These are phyloP conservation scores for Antechinus flavipes DNA, from an alignment of 2,113 vertebrate genomes.

Conservation along the genomic window DNA sequence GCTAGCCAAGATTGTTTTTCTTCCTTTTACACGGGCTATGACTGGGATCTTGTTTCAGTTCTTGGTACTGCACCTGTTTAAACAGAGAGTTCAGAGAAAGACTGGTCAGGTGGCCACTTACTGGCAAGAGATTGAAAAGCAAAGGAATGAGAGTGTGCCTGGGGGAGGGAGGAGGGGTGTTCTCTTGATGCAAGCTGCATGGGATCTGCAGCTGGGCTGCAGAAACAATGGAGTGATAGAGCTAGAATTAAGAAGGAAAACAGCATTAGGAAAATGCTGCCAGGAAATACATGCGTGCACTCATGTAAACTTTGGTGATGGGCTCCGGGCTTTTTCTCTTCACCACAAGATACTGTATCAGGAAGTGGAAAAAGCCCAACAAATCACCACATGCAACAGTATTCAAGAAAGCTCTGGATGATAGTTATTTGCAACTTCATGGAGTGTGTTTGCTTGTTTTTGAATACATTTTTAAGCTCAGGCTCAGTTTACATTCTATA, in stretches of 20 bases:
- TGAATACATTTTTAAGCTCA: slow-evolving; percentile 14
- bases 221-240: slow-evolving; percentile 79
- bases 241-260: slow-evolving; percentile 58
- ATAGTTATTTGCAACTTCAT: background rate
- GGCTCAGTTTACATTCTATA: background rate
- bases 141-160: slow-evolving; percentile 77
- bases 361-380: background rate
- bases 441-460: slow-evolving; percentile 4
- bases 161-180: slow-evolving; percentile 21
- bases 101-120: slow-evolving; percentile 84
- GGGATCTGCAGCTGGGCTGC: slow-evolving; percentile 81
- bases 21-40: slow-evolving; percentile 98
- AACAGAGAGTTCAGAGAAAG: slow-evolving; percentile 89
- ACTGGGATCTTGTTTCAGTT: slow-evolving; percentile 96
- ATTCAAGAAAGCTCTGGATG: background rate
- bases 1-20: slow-evolving; percentile 96
- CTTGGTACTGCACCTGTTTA: slow-evolving; percentile 99
- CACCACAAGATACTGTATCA: background rate
- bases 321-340: background rate
- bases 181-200: slow-evolving; percentile 73
- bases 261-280: slow-evolving; percentile 76
- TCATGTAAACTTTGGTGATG: slow-evolving; percentile 9
- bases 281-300: slow-evolving; percentile 15
- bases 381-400: background rate
- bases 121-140: slow-evolving; percentile 83